Percentiles rank a stretch among this genome's conserved stretches.
These are phyloP conservation scores for Grammomys surdaster DNA, from an alignment of 2,113 vertebrate species.

Conservation along the genomic window DNA sequence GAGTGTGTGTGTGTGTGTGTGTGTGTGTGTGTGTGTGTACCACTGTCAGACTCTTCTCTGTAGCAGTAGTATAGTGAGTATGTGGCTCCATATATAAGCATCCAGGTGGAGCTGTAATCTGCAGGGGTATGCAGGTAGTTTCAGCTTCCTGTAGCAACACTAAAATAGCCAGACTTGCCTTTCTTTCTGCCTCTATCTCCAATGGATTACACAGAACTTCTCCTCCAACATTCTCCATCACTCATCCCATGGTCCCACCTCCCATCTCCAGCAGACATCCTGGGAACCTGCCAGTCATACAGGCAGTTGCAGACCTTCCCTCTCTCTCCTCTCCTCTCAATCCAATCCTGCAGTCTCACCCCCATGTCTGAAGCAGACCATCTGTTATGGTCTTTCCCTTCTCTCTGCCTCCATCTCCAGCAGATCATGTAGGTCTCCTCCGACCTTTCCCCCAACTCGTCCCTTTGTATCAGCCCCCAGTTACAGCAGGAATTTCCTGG, in stretches of 20 bases:
- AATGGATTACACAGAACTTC: background rate
- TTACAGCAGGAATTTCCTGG: background rate
- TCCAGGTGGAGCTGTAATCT: accelerated
- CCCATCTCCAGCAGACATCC: background rate
- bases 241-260: background rate
- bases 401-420: background rate
- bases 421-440: background rate
- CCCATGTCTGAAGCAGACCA: background rate
- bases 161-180: background rate
- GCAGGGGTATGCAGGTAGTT: too few relatives aligned
- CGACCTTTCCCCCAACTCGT: background rate
- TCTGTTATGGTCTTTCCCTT: background rate
- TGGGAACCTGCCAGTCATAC: background rate
- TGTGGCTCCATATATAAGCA: background rate
- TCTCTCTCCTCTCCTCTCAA: background rate
- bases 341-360: background rate
- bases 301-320: background rate
- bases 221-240: background rate
- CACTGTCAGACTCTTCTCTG: background rate
- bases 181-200: background rate
- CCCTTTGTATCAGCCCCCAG: background rate
- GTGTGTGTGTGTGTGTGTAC: too few relatives aligned
- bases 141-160: accelerated
- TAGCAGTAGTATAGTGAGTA: too few relatives aligned
- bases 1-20: too few relatives aligned